Base-by-base conservation (phyloP, 1,140 invertebrate species). In the Caenorhabditis briggsae region DNA sequence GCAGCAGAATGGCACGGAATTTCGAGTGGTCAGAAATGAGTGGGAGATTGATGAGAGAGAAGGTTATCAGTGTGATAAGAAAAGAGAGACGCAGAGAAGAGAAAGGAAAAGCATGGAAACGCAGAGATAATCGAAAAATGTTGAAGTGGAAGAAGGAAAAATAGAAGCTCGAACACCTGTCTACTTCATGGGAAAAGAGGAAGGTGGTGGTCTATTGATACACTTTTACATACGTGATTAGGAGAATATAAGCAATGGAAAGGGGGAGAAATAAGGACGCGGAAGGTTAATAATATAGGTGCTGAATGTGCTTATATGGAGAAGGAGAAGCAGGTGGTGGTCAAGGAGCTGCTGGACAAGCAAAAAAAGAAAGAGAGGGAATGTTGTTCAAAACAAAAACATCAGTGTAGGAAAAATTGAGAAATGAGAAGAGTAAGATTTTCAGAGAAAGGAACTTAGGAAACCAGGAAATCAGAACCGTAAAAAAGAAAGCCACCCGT, bases 141-240 rank as follows among this genome's bases (percentile, higher is more conserved):
- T 23, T 33, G 46, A 50, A 50, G 43, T 18, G 46, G 70, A 50
- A 78, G 33, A 46, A 70, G 65, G 46, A 8, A 16, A 46, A 11
- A 20, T 14, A 18, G 33, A 23, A 78, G 70, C 70, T 78, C 46
- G 70, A 78, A 78, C 70, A 78, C 70, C 70, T 78, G 70, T 78
- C 70, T 25, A 25, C 23, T n/a, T 50, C 43, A 78, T 50, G 70
- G 12, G 64, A 46, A 43, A 20, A 70, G 0, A 41, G 9, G 64
- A 20, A 46, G 65, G 43, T 25, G 61, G 25, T 14, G 12, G 33
- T 50, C 12, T 50, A 78, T 78, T 78, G 70, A 78, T 78, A 78
- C 70, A 78, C 46, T 78, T 78, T 78, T 78, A 78, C 70, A 78
- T 78, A 78, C 70, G 11, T 78, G 70, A 78, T 78, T 53, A 78